Evolutionary conservation across 2,797 vertebrate genomes (phyloP).

Genomic region (Cryptoprocta ferox): DNA sequence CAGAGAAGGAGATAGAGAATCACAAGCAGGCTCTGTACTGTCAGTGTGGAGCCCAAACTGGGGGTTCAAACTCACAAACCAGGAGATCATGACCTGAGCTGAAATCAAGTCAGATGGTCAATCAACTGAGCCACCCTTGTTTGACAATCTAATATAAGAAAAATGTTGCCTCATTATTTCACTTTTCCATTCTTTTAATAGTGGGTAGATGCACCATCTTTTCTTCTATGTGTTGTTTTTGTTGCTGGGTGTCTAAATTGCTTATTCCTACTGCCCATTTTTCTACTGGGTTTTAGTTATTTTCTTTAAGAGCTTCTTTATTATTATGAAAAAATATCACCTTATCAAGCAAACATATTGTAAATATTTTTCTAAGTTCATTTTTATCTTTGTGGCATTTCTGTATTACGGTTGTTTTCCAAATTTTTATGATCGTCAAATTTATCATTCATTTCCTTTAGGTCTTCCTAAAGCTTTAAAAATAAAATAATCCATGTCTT

Average conservation of each 20-base stretch:
- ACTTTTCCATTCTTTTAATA: not conserved
- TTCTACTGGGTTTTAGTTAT: not conserved
- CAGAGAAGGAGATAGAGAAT: too few relatives aligned
- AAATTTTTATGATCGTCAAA: not conserved
- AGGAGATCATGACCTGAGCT: too few relatives aligned
- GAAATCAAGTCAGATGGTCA: too few relatives aligned
- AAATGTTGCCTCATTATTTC: not conserved
- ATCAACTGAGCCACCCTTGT: too few relatives aligned
- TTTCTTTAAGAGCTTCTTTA: not conserved
- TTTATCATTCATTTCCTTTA: not conserved
- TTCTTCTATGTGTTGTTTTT: not conserved
- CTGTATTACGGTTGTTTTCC: not conserved
- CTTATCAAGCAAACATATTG: not conserved
- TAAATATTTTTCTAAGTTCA: not conserved
- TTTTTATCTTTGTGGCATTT: slow-evolving; percentile 19
- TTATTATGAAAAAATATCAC: not conserved
- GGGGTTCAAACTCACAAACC: too few relatives aligned
- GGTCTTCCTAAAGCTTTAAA: not conserved
- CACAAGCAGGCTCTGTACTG: too few relatives aligned
- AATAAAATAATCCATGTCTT: slow-evolving; percentile 4
- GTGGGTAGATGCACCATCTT: not conserved
- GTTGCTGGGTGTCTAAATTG: not conserved
- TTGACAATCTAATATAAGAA: not conserved
- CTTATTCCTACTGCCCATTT: not conserved
- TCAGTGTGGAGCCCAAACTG: too few relatives aligned